Base-by-base conservation (phyloP, 2,888 invertebrate genomes). In the Nasonovia ribisnigri region DNA sequence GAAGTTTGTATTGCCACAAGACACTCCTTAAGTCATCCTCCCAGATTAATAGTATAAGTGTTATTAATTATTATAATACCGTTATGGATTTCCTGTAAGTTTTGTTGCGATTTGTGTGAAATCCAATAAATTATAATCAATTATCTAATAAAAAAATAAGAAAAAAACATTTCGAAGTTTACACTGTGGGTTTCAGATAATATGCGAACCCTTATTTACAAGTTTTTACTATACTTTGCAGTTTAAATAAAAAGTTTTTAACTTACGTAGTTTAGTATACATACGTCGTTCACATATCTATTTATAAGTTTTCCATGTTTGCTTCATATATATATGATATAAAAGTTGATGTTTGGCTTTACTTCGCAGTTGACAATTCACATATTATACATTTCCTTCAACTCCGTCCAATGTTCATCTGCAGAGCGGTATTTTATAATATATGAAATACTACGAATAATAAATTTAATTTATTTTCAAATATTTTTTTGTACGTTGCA, bases 181-280 rank as follows among this genome's bases (percentile, higher is more conserved):
- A 91, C 20, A n/a, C 5, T 24, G 46, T 24, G n/a, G 11, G 24
- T 43, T 86, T 4, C 16, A 4, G 42, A 87, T 60, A 86, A 86
- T 60, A 48, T 11, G 46, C 57, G 60, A 57, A 60, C 36, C 57
- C n/a, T 86, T 86, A 87, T 92, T 92, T 60, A 10, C 48, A 46
- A 92, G 86, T 87, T 92, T 92, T 92, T 91, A 91, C 84, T 91
- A 88, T 43, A 90, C 90, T 67, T n/a, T n/a, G 46, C 84, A 46
- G n/a, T 43, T 42, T 43, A 20, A 42, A 26, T n/a, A 57, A 57
- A 91, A 92, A 87, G 60, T 87, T 92, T 92, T 86, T 10, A 87
- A 86, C 60, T 87, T 26, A 13, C 57, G 46, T 36, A 84, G 24
- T 29, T 57, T 10, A 29, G 8, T 51, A n/a, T n/a, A 77, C 13